Evolutionary conservation across 1,140 invertebrate species (phyloP).

Genomic region (Hylaeus volcanicus): DNA sequence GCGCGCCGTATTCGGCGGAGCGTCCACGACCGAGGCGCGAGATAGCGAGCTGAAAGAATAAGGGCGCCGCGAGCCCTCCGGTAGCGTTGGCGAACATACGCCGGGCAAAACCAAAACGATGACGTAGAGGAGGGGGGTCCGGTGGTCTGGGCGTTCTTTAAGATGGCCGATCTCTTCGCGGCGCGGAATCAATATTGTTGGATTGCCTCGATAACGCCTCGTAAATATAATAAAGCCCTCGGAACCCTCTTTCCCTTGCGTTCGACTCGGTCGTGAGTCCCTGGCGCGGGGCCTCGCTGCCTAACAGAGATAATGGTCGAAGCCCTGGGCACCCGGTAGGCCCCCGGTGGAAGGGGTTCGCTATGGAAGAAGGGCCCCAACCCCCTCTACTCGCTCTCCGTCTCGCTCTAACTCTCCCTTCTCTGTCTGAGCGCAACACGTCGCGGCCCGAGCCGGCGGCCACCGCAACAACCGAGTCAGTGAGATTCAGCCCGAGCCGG

Average conservation of each 20-base stretch:
- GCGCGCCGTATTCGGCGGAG: conserved; percentile 19
- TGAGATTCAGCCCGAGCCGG: conserved; percentile 74
- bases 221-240: conserved; percentile 78
- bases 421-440: conserved; percentile 40
- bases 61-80: conserved; percentile 54
- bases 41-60: conserved; percentile 25
- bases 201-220: conserved; percentile 77
- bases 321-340: conserved; percentile 60
- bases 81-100: conserved; percentile 50
- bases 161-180: conserved; percentile 64
- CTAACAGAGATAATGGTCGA: conserved; percentile 65
- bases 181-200: conserved; percentile 77
- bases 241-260: conserved; percentile 34
- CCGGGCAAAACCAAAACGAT: not conserved
- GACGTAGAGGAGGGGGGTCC: not conserved
- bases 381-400: not conserved
- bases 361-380: conserved; percentile 52
- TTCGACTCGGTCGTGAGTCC: conserved; percentile 3
- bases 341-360: conserved; percentile 39
- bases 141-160: conserved; percentile 50
- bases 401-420: conserved; percentile 16
- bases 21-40: not conserved
- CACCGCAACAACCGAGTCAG: conserved; percentile 67
- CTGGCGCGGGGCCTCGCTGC: conserved; percentile 24
- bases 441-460: conserved; percentile 49